Evolutionary conservation across 2,797 vertebrate species (phyloP), one percentile per base, ranked within the genome.

Genomic region (Poecile montanus): DNA sequence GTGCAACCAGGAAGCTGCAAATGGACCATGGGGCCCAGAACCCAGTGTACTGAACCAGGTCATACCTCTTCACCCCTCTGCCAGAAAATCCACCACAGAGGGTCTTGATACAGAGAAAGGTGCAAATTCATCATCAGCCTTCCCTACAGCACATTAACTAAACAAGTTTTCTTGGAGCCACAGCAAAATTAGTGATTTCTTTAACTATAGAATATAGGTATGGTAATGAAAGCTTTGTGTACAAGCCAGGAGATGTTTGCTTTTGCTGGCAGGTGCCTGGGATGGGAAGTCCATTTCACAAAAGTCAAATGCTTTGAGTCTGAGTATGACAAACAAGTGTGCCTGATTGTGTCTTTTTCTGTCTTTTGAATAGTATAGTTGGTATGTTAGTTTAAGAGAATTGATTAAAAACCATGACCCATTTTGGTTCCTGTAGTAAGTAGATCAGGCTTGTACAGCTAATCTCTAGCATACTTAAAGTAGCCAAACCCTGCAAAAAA

Each of bases 1-100:
- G 71, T 92, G 78, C 48, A 79, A 34, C 36, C 53, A 87, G 78
- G 74, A 93, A 93, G 71, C 77, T 71, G 71, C 60, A 79, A 85
- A 89, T 38, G 65, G 53, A 48, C 67, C 3, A 1, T 0, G 0
- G 48, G 32, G 18, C 48, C 47, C 51, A 74, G 45, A 36, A 85
- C 68, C 18, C 29, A 26, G 53, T 26, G 14, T 38, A 22, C 36
- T 36, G 17, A 34, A 73, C 29, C 51, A 44, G 62, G 54, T 89
- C 10, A 1, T 67, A 60, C 36, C 53, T 91, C 63, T 92, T 89
- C 32, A 70, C 26, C 40, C 21, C 11, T 87, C 71, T 93, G 74
- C 67, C 42, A 5, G 71, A 79, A 92, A 95, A 87, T 82, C 32
- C 29, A 57, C 71, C 51, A 45, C 63, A 71, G 36, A 85, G 26